Evolutionary conservation across 2,888 invertebrate genomes (phyloP).

Genomic region (Branchipolynoe longqiensis): DNA sequence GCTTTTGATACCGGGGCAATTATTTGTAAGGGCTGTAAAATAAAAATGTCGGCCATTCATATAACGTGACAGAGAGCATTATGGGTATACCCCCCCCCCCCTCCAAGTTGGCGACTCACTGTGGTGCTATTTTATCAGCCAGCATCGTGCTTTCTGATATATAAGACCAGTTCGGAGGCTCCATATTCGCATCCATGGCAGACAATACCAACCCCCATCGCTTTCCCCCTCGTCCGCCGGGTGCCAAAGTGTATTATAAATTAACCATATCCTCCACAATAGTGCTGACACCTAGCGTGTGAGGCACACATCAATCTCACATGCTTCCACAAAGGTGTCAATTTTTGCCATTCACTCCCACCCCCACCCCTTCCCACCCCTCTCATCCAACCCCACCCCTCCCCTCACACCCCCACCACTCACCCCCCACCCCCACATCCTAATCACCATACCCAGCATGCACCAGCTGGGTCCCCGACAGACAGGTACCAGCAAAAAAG

Average conservation of each 20-base stretch:
- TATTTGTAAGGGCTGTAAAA: too few species aligned
- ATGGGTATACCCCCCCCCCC: too few species aligned
- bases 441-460: background rate
- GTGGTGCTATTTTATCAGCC: too few species aligned
- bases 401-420: background rate
- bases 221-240: background rate
- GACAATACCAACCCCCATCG: background rate
- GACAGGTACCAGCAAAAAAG: constrained; percentile 8
- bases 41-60: too few species aligned
- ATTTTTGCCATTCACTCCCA: constrained; percentile 13
- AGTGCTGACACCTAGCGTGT: constrained; percentile 18
- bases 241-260: background rate
- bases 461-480: constrained; percentile 4
- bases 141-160: too few species aligned
- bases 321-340: constrained; percentile 18
- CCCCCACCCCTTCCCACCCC: background rate
- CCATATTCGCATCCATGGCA: too few species aligned
- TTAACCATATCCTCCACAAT: constrained; percentile 16
- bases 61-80: too few species aligned
- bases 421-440: background rate
- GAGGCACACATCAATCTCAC: constrained; percentile 24
- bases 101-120: too few species aligned
- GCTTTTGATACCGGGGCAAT: too few species aligned
- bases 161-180: too few species aligned
- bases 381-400: background rate